Evolutionary conservation across 2,888 invertebrate genomes (phyloP).

Genomic region (Timema cristinae): DNA sequence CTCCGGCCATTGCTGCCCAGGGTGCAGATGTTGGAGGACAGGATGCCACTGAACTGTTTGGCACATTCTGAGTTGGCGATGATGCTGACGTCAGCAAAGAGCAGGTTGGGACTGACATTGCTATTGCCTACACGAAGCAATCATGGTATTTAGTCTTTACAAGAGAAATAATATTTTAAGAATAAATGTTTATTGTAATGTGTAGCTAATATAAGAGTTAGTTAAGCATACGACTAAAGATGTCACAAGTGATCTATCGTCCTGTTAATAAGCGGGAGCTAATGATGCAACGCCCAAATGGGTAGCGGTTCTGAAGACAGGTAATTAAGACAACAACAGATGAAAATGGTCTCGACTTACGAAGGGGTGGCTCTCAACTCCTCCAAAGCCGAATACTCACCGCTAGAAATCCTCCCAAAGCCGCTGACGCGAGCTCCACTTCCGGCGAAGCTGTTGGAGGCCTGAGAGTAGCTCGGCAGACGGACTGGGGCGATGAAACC

Average conservation of each 20-base stretch:
- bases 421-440: constrained; percentile 19
- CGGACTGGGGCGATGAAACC: constrained; percentile 23
- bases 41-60: constrained; percentile 35
- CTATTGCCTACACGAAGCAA: constrained; percentile 19
- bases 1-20: constrained; percentile 40
- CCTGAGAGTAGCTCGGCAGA: constrained; percentile 20
- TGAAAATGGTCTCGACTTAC: too few species aligned
- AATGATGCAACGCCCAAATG: too few species aligned
- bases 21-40: constrained; percentile 41
- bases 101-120: constrained; percentile 23
- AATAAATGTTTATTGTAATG: neutral
- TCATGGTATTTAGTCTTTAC: too few species aligned
- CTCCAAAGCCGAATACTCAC: constrained; percentile 11
- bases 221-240: neutral
- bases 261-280: too few species aligned
- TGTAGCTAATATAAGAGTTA: neutral
- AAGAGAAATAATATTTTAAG: neutral
- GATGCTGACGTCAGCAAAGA: constrained; percentile 34
- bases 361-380: too few species aligned
- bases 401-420: constrained; percentile 21
- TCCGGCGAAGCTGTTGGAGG: constrained; percentile 16
- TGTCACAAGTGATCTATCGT: too few species aligned
- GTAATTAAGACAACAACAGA: too few species aligned
- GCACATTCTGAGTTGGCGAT: constrained; percentile 41
- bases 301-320: too few species aligned